phyloP scores from a whole-genome alignment of 2,888 invertebrate species.

The Hololepta plana region DNA sequence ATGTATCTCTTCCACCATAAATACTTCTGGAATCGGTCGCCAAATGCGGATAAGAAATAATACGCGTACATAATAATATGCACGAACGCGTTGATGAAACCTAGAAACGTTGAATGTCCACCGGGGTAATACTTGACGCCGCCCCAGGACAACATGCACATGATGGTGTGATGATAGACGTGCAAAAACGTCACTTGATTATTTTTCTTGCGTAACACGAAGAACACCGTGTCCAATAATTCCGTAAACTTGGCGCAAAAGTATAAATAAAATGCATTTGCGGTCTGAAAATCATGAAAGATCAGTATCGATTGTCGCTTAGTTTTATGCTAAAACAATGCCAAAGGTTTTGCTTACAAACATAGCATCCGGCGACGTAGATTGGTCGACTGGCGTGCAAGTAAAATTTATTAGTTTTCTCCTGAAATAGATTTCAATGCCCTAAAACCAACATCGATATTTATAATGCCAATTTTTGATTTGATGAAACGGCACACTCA shows the following conservation, averaged over 20 bases:
- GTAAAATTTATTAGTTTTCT: no score
- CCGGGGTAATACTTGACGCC: constrained; percentile 59
- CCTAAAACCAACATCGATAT: no score
- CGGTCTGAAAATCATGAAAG: no score
- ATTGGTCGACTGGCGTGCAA: constrained; percentile 83
- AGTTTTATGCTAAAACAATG: no score
- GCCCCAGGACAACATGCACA: constrained; percentile 90
- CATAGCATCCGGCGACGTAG: constrained; percentile 53
- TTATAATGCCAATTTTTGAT: no score
- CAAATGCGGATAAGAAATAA: constrained; percentile 58
- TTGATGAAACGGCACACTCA: constrained; percentile 24
- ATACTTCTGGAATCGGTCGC: constrained; percentile 47
- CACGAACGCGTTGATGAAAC: constrained; percentile 54
- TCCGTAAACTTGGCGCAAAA: constrained; percentile 81
- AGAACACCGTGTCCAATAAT: constrained; percentile 82
- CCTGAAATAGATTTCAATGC: no score
- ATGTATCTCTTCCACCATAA: constrained; percentile 77
- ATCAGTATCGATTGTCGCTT: no score
- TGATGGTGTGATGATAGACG: constrained; percentile 85
- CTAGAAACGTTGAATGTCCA: constrained; percentile 51
- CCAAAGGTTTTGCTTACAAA: constrained; percentile 45
- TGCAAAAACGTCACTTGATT: constrained; percentile 81
- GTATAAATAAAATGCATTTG: constrained; percentile 64
- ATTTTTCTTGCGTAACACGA: constrained; percentile 81
- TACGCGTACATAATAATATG: constrained; percentile 73